phyloP scores from a whole-genome alignment of 2,797 vertebrate genomes.

The Hydrophis major region DNA sequence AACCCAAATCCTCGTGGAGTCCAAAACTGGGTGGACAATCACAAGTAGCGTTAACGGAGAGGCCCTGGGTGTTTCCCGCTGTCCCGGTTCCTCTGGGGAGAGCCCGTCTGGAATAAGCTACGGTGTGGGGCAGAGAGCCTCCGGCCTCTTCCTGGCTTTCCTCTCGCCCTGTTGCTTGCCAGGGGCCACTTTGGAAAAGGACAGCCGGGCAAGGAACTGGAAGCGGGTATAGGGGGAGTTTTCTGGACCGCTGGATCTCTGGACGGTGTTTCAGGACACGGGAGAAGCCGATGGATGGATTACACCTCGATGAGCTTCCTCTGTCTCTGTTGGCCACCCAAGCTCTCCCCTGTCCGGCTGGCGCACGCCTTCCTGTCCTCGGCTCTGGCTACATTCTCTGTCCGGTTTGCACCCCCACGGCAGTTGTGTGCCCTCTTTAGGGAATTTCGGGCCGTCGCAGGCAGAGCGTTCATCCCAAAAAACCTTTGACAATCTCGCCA shows the following conservation, averaged over 20 bases:
- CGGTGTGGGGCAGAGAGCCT: background rate
- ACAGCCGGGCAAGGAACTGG: background rate
- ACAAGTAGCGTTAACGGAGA: fast-evolving
- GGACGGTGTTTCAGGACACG: background rate
- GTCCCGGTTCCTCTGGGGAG: background rate
- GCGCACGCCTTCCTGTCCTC: background rate
- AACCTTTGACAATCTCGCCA: background rate
- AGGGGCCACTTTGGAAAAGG: background rate
- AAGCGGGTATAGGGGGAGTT: background rate
- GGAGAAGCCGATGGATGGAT: background rate
- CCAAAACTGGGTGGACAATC: background rate
- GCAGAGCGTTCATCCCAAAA: background rate
- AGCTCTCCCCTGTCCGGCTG: background rate
- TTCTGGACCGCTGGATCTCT: background rate
- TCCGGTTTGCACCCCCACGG: background rate
- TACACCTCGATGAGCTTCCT: background rate
- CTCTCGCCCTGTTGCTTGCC: fast-evolving
- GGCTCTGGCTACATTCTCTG: background rate
- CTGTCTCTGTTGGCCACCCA: background rate
- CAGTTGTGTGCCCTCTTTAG: background rate
- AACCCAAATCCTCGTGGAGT: background rate
- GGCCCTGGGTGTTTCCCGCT: fast-evolving
- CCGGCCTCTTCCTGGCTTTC: background rate
- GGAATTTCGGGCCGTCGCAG: background rate
- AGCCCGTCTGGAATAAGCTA: background rate